These are phyloP conservation scores for Alethe diademata DNA, from an alignment of 2,113 vertebrate species.

Conservation along the genomic window DNA sequence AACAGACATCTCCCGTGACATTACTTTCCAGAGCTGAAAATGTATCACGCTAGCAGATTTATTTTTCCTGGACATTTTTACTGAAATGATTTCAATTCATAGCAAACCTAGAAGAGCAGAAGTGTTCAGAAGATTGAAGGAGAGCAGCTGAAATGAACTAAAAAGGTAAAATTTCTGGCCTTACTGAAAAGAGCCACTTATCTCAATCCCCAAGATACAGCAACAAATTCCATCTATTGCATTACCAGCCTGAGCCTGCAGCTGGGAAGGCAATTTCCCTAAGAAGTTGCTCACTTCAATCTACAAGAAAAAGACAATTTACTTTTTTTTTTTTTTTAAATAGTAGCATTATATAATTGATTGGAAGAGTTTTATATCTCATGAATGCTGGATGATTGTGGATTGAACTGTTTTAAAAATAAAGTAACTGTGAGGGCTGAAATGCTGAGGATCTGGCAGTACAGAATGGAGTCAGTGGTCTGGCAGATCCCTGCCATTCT, in stretches of 20 bases:
- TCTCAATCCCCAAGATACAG: background rate
- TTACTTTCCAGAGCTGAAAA: background rate
- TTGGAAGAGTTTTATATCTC: background rate
- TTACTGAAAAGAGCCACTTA: background rate
- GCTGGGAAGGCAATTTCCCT: background rate
- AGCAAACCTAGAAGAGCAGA: background rate
- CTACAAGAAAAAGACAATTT: background rate
- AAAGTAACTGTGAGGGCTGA: background rate
- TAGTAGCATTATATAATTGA: slow-evolving; percentile 1
- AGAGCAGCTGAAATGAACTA: background rate
- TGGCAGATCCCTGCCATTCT: background rate
- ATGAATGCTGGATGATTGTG: background rate
- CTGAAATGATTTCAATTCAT: background rate
- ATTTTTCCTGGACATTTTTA: background rate
- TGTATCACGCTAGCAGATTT: accelerated
- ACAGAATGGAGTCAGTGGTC: background rate
- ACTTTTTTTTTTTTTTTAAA: background rate
- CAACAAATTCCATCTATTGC: background rate
- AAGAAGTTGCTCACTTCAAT: background rate
- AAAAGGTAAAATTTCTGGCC: background rate
- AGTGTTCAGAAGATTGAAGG: background rate
- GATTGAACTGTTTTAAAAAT: background rate
- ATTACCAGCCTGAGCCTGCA: background rate
- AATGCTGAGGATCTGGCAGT: background rate
- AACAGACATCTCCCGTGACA: background rate